phyloP scores from a whole-genome alignment of 2,797 vertebrate genomes.

The Myotis vivesi region DNA sequence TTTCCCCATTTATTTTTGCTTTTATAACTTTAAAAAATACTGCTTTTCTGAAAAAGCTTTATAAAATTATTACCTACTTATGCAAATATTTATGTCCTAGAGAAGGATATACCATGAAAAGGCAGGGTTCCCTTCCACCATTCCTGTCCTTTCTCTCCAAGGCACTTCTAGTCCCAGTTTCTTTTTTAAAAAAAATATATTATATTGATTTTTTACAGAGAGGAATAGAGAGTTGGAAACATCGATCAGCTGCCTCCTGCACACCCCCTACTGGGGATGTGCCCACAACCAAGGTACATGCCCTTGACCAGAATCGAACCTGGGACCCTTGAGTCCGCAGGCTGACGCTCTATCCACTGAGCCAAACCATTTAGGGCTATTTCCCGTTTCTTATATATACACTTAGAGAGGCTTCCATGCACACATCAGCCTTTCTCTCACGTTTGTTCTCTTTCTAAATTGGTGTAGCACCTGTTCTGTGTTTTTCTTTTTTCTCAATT shows the following conservation, averaged over 20 bases:
- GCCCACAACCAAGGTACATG: too few relatives aligned
- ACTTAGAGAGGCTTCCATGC: not conserved
- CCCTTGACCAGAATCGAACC: too few relatives aligned
- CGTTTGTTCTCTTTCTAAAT: not conserved
- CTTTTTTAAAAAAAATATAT: not conserved
- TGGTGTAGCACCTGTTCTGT: not conserved
- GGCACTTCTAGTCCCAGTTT: not conserved
- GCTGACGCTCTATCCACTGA: too few relatives aligned
- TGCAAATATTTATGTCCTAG: not conserved
- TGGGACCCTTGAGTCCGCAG: too few relatives aligned
- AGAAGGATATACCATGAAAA: not conserved
- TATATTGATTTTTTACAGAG: too few relatives aligned
- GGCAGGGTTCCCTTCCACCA: not conserved
- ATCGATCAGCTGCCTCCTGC: too few relatives aligned
- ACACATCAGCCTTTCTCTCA: not conserved
- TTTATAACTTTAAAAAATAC: not conserved
- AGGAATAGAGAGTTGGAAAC: too few relatives aligned
- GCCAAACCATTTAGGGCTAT: too few relatives aligned
- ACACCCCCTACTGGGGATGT: too few relatives aligned
- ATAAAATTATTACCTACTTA: not conserved
- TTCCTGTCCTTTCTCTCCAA: not conserved
- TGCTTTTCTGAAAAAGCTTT: constrained; percentile 13
- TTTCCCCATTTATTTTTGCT: not conserved
- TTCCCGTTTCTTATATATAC: too few relatives aligned
- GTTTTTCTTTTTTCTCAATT: not conserved